These are phyloP conservation scores for Acanthurus lineatus DNA, from an alignment of 2,797 vertebrate species.

Conservation along the genomic window DNA sequence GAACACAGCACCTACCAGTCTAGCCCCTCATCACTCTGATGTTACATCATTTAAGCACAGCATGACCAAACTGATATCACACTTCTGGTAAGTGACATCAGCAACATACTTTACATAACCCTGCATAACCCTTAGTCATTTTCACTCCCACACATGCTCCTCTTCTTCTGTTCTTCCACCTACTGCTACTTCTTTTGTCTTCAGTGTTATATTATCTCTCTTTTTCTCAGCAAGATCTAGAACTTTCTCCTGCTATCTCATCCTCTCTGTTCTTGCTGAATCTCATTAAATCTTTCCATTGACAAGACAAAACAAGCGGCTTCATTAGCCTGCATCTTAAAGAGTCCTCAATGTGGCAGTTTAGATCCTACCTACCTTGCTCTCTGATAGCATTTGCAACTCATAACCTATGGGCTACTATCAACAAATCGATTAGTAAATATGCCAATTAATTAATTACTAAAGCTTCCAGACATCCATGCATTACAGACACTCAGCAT, in stretches of 20 bases:
- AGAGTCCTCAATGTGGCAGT: slow-evolving; percentile 30
- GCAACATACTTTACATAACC: neutral
- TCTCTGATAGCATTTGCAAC: neutral
- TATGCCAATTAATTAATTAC: slow-evolving; percentile 14
- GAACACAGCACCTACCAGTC: neutral
- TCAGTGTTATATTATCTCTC: slow-evolving; percentile 1
- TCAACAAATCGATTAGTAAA: slow-evolving; percentile 22
- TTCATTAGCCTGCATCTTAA: slow-evolving; percentile 1
- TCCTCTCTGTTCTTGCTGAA: slow-evolving; percentile 25
- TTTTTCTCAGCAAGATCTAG: slow-evolving; percentile 38
- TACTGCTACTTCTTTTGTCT: slow-evolving; percentile 14
- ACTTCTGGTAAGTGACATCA: slow-evolving; percentile 48
- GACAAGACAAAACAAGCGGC: slow-evolving; percentile 29
- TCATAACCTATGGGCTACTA: slow-evolving; percentile 4
- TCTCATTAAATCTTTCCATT: neutral
- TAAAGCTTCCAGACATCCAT: slow-evolving; percentile 18
- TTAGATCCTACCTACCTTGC: neutral
- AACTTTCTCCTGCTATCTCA: slow-evolving; percentile 56
- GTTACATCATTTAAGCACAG: slow-evolving; percentile 33
- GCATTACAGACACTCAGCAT: slow-evolving; percentile 18
- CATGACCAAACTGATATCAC: slow-evolving; percentile 50
- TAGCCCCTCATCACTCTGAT: neutral
- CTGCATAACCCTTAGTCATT: slow-evolving; percentile 55
- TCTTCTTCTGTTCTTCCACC: slow-evolving; percentile 24
- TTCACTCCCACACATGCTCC: slow-evolving; percentile 39